phyloP scores from a whole-genome alignment of 1,140 invertebrate species.

The Heliothis virescens region DNA sequence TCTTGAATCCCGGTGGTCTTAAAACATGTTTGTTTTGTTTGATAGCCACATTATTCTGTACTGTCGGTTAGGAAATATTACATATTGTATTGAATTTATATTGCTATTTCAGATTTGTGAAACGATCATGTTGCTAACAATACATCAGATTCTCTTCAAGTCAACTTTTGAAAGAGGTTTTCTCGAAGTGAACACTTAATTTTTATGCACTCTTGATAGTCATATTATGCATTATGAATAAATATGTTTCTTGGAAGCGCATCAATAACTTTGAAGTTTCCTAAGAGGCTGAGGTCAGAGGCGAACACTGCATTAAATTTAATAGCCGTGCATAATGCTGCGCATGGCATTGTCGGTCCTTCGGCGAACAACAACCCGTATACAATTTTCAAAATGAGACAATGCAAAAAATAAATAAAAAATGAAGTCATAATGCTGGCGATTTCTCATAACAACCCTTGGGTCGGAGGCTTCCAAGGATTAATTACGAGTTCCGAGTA shows the following conservation, averaged over 20 bases:
- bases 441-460: conserved; percentile 82
- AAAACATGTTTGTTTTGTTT: background rate
- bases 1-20: conserved; percentile 12
- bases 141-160: too few species aligned
- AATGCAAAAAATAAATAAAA: conserved; percentile 76
- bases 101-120: too few species aligned
- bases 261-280: conserved; percentile 52
- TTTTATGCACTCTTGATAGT: conserved; percentile 10
- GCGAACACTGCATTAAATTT: conserved; percentile 64
- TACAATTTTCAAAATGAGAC: conserved; percentile 74
- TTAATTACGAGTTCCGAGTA: conserved; percentile 85
- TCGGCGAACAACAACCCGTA: conserved; percentile 73
- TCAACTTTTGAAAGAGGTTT: too few species aligned
- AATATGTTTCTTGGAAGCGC: conserved; percentile 53
- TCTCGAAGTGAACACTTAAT: background rate
- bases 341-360: conserved; percentile 59
- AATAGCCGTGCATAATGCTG: conserved; percentile 59
- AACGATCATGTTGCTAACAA: too few species aligned
- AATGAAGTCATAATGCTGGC: conserved; percentile 72
- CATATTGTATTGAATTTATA: too few species aligned
- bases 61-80: background rate
- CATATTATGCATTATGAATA: conserved; percentile 28
- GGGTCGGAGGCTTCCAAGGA: conserved; percentile 83
- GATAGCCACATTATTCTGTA: background rate
- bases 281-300: conserved; percentile 65